These are phyloP conservation scores for Glandiceps talaboti DNA, from an alignment of 53 echinoderm and acorn worm species.

Conservation along the genomic window DNA sequence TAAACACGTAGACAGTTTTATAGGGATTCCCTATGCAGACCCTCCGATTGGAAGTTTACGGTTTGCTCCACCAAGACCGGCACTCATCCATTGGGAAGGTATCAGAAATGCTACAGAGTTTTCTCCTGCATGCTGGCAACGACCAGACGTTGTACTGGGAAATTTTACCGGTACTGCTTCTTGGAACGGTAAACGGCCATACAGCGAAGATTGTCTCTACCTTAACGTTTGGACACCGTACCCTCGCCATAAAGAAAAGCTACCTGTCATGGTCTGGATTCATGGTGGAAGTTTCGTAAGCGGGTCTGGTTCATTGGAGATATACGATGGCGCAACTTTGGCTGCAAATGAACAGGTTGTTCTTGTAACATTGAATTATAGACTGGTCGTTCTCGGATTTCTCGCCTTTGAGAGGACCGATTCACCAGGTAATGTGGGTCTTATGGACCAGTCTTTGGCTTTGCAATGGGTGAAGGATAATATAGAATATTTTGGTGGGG, in stretches of 20 bases:
- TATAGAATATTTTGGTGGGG: slow-evolving; percentile 67
- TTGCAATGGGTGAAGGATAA: slow-evolving; percentile 75
- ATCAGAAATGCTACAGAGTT: slow-evolving; percentile 39
- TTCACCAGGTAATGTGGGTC: slow-evolving; percentile 83
- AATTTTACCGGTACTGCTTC: slow-evolving; percentile 60
- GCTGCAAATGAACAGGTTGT: slow-evolving; percentile 62
- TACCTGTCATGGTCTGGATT: slow-evolving; percentile 95
- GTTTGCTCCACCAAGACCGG: slow-evolving; percentile 47
- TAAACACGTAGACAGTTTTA: slow-evolving; percentile 30
- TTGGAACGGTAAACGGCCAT: slow-evolving; percentile 70
- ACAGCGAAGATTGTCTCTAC: slow-evolving; percentile 69
- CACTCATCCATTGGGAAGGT: slow-evolving; percentile 28
- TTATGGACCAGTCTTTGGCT: slow-evolving; percentile 71
- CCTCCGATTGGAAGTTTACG: slow-evolving; percentile 51
- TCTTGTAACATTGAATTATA: slow-evolving; percentile 78
- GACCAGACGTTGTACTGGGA: slow-evolving; percentile 39
- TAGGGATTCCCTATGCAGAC: slow-evolving; percentile 79
- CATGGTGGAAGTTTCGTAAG: slow-evolving; percentile 80
- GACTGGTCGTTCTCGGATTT: slow-evolving; percentile 73
- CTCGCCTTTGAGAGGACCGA: slow-evolving; percentile 54
- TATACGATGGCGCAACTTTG: slow-evolving; percentile 78
- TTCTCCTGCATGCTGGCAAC: slow-evolving; percentile 52
- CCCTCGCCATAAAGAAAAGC: slow-evolving; percentile 8
- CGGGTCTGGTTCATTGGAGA: slow-evolving; percentile 55
- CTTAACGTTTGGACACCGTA: slow-evolving; percentile 74